Evolutionary conservation across 2,113 vertebrate species (phyloP), one percentile per base, ranked within the genome.

Genomic region (Xiphophorus couchianus): DNA sequence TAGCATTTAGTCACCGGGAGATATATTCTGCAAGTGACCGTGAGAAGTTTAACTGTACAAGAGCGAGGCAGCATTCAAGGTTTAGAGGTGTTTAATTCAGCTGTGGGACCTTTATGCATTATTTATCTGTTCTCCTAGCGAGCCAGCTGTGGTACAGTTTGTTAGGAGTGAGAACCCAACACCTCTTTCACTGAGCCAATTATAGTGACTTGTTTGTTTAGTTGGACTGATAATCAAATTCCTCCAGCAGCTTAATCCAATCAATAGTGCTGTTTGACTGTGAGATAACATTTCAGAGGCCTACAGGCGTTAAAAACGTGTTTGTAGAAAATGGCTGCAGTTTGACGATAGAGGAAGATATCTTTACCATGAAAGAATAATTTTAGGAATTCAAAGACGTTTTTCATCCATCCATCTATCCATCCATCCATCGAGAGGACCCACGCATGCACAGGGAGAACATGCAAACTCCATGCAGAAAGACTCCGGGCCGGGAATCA

Each of bases 11-110:
- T 73, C 29, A 54, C 64, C 73, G 48, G 66, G 61, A 83, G 69
- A 77, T 39, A 31, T 13, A 48, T 81, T 71, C 75, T 37, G 77
- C 62, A 82, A 73, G 84, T 75, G 76, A 87, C 73, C 63, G 30
- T 29, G 39, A 51, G 66, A 62, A 44, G 79, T 72, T 78, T 35
- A 39, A 72, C 28, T 33, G 64, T 37, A 27, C 66, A 33, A 48
- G 58, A 71, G 42, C 15, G 15, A 39, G 48, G 72, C 39, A 48
- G 82, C 71, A 48, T 65, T 70, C 66, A 60, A 14, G 66, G 42
- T 76, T 85, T 51, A 30, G 31, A 65, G 62, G 70, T 3, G 60
- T 65, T 76, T 78, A 29, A 76, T 84, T 80, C 70, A 67, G 29
- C 73, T 33, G 68, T 25, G 42, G 62, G 35, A 35, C 61, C 65